Percentiles rank a stretch among this genome's conserved stretches.
Evolutionary conservation across 2,797 vertebrate genomes (phyloP).

Genomic region (Acridotheres tristis): DNA sequence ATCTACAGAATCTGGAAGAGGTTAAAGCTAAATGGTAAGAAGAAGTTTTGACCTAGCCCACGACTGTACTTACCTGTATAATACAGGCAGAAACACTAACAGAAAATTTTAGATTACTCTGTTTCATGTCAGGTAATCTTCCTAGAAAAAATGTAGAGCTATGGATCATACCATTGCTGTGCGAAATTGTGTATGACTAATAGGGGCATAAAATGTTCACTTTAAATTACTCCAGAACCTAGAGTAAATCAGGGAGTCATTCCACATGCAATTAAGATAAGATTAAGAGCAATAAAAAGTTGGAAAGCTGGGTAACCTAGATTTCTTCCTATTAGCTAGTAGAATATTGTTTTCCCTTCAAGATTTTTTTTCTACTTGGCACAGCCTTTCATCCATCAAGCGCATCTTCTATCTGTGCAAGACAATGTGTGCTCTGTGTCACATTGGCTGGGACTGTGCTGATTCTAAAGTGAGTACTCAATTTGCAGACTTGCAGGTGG

Average conservation of each 20-base stretch:
- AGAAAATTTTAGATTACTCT: background rate
- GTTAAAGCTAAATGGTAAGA: background rate
- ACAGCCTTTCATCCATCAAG: background rate
- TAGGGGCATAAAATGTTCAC: background rate
- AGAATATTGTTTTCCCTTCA: background rate
- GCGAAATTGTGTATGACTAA: background rate
- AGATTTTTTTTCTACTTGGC: background rate
- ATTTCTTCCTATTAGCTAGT: background rate
- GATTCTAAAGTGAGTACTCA: fast-evolving
- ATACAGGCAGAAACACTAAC: background rate
- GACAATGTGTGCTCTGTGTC: background rate
- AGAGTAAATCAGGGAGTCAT: background rate
- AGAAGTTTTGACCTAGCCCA: background rate
- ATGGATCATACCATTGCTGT: background rate
- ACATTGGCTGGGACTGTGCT: fast-evolving
- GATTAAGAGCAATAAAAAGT: background rate
- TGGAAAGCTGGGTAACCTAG: background rate
- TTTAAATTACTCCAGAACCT: background rate
- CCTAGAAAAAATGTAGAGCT: background rate
- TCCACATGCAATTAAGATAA: background rate
- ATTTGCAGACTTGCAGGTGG: background rate
- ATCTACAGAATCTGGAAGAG: background rate
- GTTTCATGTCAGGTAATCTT: background rate
- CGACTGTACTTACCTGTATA: background rate
- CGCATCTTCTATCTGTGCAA: background rate